phyloP scores from a whole-genome alignment of 2,888 invertebrate species.

The Nasonovia ribisnigri region DNA sequence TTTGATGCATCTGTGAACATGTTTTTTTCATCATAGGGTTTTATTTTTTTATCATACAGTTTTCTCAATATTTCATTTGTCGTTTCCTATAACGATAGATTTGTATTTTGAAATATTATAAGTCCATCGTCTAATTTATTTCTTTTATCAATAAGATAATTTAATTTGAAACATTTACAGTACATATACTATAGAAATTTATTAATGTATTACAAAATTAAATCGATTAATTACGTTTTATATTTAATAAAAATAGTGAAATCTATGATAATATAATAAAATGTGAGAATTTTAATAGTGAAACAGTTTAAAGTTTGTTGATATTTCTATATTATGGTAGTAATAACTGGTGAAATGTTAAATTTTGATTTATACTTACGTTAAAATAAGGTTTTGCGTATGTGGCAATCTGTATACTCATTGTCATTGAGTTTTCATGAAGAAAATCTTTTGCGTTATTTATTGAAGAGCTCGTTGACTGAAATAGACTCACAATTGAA shows the following conservation, averaged over 20 bases:
- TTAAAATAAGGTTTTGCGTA: constrained; percentile 79
- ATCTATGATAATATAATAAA: not conserved
- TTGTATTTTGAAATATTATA: not conserved
- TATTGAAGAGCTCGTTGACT: constrained; percentile 80
- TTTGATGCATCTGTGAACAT: constrained; percentile 67
- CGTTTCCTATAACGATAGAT: constrained; percentile 42
- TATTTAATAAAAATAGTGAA: not conserved
- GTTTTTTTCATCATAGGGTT: not conserved
- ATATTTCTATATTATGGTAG: not conserved
- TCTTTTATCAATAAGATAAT: not conserved
- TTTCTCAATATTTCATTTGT: not conserved
- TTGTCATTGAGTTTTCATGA: constrained; percentile 76
- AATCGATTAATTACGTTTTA: not conserved
- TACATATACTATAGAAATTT: not conserved
- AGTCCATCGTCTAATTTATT: not conserved
- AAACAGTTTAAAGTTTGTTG: not conserved
- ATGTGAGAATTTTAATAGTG: too few relatives aligned
- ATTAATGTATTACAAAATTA: not conserved
- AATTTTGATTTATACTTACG: constrained; percentile 71
- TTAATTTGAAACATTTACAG: not conserved
- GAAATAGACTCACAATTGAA: constrained; percentile 81
- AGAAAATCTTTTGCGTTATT: constrained; percentile 76
- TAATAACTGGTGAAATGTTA: not conserved
- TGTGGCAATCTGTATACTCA: constrained; percentile 79
- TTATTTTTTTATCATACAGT: not conserved